Percentiles rank a stretch among this genome's conserved stretches.
These are phyloP conservation scores for Arion vulgaris DNA, from an alignment of 1,140 invertebrate genomes.

Conservation along the genomic window DNA sequence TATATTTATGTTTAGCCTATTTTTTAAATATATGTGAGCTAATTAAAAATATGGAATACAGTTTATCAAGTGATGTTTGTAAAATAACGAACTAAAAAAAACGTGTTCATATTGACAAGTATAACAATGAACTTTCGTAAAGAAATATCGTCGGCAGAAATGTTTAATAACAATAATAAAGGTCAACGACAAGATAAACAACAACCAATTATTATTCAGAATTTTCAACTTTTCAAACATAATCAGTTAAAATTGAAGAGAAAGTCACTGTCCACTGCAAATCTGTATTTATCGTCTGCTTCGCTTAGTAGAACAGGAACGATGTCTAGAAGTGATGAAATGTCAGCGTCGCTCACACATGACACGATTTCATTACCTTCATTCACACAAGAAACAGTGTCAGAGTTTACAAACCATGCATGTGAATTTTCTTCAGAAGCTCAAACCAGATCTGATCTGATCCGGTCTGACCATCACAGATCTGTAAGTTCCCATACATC, in stretches of 20 bases:
- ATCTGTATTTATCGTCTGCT: constrained; percentile 19
- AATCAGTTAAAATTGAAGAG: constrained; percentile 1
- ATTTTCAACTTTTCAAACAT: neutral
- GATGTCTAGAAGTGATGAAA: neutral
- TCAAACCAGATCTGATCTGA: too few relatives aligned
- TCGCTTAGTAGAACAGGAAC: neutral
- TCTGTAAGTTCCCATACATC: too few relatives aligned
- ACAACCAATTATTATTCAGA: constrained; percentile 35
- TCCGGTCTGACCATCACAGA: too few relatives aligned
- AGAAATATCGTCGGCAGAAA: too few relatives aligned
- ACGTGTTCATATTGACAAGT: too few relatives aligned
- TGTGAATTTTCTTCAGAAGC: neutral
- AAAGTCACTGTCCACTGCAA: constrained; percentile 14
- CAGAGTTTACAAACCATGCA: neutral
- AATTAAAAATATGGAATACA: too few relatives aligned
- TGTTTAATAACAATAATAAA: neutral
- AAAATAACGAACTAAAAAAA: too few relatives aligned
- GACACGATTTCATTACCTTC: neutral
- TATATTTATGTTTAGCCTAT: too few relatives aligned
- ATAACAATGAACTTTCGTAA: too few relatives aligned
- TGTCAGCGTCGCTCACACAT: neutral
- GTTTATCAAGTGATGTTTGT: too few relatives aligned
- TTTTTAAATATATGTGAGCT: too few relatives aligned
- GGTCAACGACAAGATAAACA: neutral
- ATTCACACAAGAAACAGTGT: neutral